A percentile compares a stretch with the other conserved stretches of the same genome.
These are phyloP conservation scores for Zaprionus inermis DNA, from an alignment of 1,140 invertebrate genomes.

Conservation along the genomic window DNA sequence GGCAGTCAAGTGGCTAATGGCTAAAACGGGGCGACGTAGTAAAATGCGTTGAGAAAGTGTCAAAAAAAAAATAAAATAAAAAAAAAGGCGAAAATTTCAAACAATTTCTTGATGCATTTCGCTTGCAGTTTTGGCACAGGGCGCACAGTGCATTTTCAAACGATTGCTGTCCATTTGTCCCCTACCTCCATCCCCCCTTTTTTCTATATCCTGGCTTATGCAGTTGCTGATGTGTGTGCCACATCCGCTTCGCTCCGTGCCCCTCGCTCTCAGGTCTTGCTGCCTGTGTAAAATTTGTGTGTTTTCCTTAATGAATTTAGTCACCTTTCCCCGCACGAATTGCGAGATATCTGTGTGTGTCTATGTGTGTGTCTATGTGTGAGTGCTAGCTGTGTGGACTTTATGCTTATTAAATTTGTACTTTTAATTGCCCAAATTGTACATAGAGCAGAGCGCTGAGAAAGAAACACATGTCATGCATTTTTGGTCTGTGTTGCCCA, in stretches of 20 bases:
- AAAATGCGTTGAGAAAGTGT: constrained; percentile 24
- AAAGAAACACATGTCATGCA: constrained; percentile 37
- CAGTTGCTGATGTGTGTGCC: constrained; percentile 26
- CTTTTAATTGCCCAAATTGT: constrained; percentile 58
- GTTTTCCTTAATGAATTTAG: constrained; percentile 63
- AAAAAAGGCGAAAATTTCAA: constrained; percentile 25
- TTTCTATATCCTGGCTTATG: too few species aligned
- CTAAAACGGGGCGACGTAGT: constrained; percentile 5
- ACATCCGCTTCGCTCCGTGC: constrained; percentile 11
- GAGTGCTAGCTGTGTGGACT: background rate
- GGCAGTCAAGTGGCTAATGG: constrained; percentile 28
- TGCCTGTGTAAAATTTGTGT: constrained; percentile 36
- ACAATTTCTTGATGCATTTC: constrained; percentile 33
- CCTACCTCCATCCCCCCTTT: background rate
- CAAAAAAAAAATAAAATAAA: background rate
- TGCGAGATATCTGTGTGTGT: background rate
- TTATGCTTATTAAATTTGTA: constrained; percentile 57
- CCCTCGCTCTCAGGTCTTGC: background rate
- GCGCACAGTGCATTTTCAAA: constrained; percentile 36
- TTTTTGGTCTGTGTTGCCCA: constrained; percentile 26
- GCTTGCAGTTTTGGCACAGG: constrained; percentile 56
- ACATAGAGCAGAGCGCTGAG: constrained; percentile 8
- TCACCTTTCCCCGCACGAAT: constrained; percentile 14
- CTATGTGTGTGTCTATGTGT: constrained; percentile 11
- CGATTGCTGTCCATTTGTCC: constrained; percentile 39